Conservation (phyloP, 2,113 vertebrate species). For the Polypterus senegalus region DNA sequence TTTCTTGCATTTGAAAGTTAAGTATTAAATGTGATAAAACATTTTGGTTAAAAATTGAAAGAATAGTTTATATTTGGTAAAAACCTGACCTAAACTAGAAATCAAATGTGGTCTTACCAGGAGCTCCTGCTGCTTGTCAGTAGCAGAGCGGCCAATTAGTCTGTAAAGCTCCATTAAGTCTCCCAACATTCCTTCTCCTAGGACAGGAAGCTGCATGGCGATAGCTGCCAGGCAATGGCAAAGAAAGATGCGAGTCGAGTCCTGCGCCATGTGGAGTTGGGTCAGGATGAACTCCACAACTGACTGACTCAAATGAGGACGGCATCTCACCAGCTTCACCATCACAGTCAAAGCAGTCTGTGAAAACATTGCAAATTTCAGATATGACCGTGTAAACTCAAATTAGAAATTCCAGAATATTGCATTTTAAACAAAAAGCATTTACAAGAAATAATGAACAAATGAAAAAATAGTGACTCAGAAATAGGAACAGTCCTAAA, state of each 20-base stretch:
- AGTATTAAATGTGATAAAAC: too few species aligned
- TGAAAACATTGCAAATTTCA: too few species aligned
- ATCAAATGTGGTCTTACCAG: slow-evolving; percentile 55
- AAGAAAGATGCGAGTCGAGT: slow-evolving; percentile 69
- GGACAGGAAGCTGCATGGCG: slow-evolving; percentile 80
- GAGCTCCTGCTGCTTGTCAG: slow-evolving; percentile 86
- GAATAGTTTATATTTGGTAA: too few species aligned
- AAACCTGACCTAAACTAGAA: too few species aligned
- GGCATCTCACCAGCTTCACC: slow-evolving; percentile 77
- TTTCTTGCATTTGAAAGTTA: too few species aligned
- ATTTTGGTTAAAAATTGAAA: too few species aligned
- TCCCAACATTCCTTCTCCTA: slow-evolving; percentile 86
- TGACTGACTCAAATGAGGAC: slow-evolving; percentile 77
- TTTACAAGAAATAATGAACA: too few species aligned
- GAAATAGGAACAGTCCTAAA: too few species aligned
- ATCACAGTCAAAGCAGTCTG: slow-evolving; percentile 80
- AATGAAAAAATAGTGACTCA: too few species aligned
- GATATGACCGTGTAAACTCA: too few species aligned
- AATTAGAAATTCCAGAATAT: too few species aligned
- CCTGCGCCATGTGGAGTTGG: slow-evolving; percentile 76
- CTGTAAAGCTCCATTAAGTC: slow-evolving; percentile 83
- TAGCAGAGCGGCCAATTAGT: slow-evolving; percentile 66
- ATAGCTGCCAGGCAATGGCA: slow-evolving; percentile 88
- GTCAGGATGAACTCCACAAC: slow-evolving; percentile 80
- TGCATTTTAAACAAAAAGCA: too few species aligned